These are phyloP conservation scores for Bubo blakistoni DNA, from an alignment of 2,113 vertebrate species.

Conservation along the genomic window DNA sequence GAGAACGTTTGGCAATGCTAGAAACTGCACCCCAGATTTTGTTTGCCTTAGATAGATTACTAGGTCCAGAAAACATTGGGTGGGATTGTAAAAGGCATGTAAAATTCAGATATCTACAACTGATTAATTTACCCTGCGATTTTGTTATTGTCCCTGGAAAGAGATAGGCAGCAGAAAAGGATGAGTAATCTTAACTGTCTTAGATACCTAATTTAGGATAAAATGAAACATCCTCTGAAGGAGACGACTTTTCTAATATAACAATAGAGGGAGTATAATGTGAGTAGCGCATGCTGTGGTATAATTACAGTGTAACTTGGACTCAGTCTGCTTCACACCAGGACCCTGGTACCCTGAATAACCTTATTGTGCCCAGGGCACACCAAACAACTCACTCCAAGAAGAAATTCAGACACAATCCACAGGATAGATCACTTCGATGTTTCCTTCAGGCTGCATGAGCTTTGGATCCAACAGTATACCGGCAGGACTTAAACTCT, in stretches of 20 bases:
- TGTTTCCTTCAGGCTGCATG: background rate
- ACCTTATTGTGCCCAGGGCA: background rate
- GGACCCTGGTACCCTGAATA: background rate
- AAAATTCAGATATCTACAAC: background rate
- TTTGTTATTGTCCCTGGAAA: background rate
- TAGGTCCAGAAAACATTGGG: background rate
- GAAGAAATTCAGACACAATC: background rate
- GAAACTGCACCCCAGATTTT: background rate
- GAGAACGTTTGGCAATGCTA: background rate
- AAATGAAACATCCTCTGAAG: background rate
- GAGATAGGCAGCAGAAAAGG: background rate
- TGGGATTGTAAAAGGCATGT: background rate
- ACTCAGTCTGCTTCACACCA: background rate
- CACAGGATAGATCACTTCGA: background rate
- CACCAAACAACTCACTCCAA: background rate
- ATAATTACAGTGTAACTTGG: background rate
- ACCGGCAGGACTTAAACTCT: background rate
- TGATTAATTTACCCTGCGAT: background rate
- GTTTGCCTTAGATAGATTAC: background rate
- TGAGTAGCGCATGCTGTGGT: background rate
- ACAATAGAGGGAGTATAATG: background rate
- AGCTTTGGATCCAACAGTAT: background rate
- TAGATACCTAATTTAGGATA: background rate
- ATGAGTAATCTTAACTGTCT: background rate
- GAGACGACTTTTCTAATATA: background rate